A percentile compares a stretch with the other conserved stretches of the same genome.
These are phyloP conservation scores for Rhogogaster chlorosoma DNA, from an alignment of 2,888 invertebrate species.

Conservation along the genomic window DNA sequence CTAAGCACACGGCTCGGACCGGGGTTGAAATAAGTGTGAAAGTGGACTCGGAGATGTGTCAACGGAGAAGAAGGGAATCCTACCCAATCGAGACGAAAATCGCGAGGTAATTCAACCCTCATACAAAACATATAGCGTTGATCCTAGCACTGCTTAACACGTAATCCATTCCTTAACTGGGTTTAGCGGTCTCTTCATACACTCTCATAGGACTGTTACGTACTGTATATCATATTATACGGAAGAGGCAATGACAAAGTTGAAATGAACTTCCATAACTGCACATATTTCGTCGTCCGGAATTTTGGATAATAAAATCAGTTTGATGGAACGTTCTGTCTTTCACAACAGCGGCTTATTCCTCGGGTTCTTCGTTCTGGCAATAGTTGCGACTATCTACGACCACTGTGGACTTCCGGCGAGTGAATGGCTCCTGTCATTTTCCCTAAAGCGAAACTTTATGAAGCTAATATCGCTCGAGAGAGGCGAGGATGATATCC, in stretches of 20 bases:
- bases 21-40: constrained; percentile 81
- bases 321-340: not conserved
- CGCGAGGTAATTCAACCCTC: constrained; percentile 76
- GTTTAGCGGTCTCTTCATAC: no score
- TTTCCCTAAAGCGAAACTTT: constrained; percentile 83
- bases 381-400: constrained; percentile 72
- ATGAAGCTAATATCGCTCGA: constrained; percentile 79
- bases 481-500: constrained; percentile 80
- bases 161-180: no score
- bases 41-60: constrained; percentile 84
- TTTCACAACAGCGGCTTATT: constrained; percentile 77
- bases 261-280: no score
- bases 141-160: no score
- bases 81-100: constrained; percentile 79
- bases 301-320: not conserved
- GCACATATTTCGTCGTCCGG: no score
- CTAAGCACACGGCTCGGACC: constrained; percentile 79
- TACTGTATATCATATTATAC: no score
- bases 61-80: constrained; percentile 74
- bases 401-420: constrained; percentile 71
- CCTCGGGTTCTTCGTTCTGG: constrained; percentile 75
- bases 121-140: no score
- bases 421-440: constrained; percentile 79
- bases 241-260: no score
- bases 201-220: no score